Evolutionary conservation across 2,797 vertebrate genomes (phyloP), one percentile per base, ranked within the genome.

Genomic region (Oryzias sinensis): DNA sequence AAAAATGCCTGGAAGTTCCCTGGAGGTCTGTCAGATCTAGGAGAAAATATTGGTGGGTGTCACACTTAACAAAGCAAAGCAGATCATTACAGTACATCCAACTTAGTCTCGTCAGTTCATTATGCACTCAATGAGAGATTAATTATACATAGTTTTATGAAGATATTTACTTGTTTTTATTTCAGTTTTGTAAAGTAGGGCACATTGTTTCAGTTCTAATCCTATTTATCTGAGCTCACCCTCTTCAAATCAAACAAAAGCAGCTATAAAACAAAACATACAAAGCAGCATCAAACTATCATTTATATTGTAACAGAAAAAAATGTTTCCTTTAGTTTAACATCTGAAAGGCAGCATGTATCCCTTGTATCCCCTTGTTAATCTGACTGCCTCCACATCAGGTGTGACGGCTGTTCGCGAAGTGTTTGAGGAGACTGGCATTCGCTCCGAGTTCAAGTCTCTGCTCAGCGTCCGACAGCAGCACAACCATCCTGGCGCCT

Each of bases 1-100:
- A 79, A 83, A 84, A 97, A 96, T 1, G 90, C 90, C 5, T 99
- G 97, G 97, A 99, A 98, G 77, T 96, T 99, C 79, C 97, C 97
- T 53, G 97, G 97, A 49, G 97, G 96, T 45, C 82, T 98, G 69
- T 94, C 96, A 18, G 93, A 99, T 78, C 95, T 91, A 4, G 95
- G 94, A 62, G 97, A 98, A 89, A 94, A 97, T 72, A 94, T 98
- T 0, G 95, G 97, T 98, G 78, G 92, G 94, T 91, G 82, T 68
- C 53, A 16, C 9, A 17, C 45, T 66, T 56, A 45, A 18, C 53
- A 49, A 44, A 77, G 42, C 53, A 24, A 67, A 56, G n/a, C 59
- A 40, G 11, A 33, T 44, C 41, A 53, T 65, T 74, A 81, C 81
- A 80, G 70, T 83, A 84, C 77, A 48, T 78, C 50, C 51, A 67